phyloP scores from a whole-genome alignment of 2,888 invertebrate species.

The Ctenicera cuprea region DNA sequence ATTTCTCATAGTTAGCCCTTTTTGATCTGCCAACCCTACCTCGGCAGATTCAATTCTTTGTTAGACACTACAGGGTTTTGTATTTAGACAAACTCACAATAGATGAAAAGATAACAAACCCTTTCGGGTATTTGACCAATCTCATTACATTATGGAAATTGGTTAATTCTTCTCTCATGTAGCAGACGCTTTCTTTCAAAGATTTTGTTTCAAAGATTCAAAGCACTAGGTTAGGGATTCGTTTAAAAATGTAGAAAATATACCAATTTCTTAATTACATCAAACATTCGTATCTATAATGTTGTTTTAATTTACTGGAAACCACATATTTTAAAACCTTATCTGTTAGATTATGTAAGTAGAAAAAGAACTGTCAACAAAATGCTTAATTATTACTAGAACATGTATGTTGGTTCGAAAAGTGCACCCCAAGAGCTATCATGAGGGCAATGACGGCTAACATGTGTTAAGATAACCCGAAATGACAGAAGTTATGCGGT shows the following conservation, averaged over 20 bases:
- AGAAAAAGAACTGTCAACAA: slow-evolving; percentile 8
- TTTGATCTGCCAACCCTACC: slow-evolving; percentile 53
- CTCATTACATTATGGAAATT: slow-evolving; percentile 70
- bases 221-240: neutral
- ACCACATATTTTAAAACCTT: neutral
- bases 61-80: slow-evolving; percentile 61
- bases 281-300: no score
- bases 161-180: slow-evolving; percentile 56
- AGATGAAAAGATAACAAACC: slow-evolving; percentile 65
- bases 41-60: slow-evolving; percentile 48
- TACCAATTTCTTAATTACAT: neutral
- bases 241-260: no score
- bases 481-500: slow-evolving; percentile 65
- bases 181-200: slow-evolving; percentile 38
- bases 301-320: no score
- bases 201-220: slow-evolving; percentile 2
- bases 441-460: slow-evolving; percentile 65
- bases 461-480: slow-evolving; percentile 66
- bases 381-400: slow-evolving; percentile 3
- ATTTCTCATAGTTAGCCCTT: slow-evolving; percentile 57
- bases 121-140: slow-evolving; percentile 65
- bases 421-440: slow-evolving; percentile 52
- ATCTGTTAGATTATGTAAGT: neutral
- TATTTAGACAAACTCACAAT: slow-evolving; percentile 61
- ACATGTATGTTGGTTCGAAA: slow-evolving; percentile 3